Percentiles rank a stretch among this genome's conserved stretches.
Conservation (phyloP, 2,797 vertebrate genomes). For the Kryptolebias ocellatus region DNA sequence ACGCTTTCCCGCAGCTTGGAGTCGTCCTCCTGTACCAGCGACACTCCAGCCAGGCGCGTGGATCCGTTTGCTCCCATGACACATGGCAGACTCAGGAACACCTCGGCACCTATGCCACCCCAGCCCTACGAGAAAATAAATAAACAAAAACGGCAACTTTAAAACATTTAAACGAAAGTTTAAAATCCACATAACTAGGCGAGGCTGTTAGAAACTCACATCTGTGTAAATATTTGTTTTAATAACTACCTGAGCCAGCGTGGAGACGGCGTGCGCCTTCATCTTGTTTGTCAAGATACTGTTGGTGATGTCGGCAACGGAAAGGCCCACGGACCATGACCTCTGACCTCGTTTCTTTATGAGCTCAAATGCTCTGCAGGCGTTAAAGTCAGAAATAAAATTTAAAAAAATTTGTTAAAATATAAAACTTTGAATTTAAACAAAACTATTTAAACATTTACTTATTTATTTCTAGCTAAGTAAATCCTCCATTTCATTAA, state of each 20-base stretch:
- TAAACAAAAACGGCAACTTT: neutral
- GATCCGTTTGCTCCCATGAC: conserved; percentile 87
- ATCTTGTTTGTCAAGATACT: conserved; percentile 88
- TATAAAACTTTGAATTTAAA: no score
- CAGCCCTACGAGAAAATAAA: conserved; percentile 71
- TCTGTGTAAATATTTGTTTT: neutral
- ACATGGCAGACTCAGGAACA: conserved; percentile 95
- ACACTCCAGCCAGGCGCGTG: conserved; percentile 79
- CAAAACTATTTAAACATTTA: no score
- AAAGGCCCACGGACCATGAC: conserved; percentile 94
- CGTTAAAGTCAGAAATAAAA: neutral
- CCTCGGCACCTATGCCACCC: conserved; percentile 84
- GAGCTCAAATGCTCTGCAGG: conserved; percentile 88
- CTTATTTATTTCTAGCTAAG: neutral
- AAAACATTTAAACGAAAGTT: neutral
- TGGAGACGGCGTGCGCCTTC: conserved; percentile 91
- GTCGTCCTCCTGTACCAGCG: conserved; percentile 79
- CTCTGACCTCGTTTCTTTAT: conserved; percentile 90
- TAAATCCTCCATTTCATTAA: neutral
- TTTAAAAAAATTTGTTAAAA: neutral
- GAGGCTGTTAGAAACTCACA: no score
- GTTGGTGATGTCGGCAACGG: conserved; percentile 91
- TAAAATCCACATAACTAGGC: neutral
- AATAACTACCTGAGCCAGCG: conserved; percentile 89
- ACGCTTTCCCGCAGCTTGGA: conserved; percentile 86